phyloP scores from a whole-genome alignment of 1,140 invertebrate species.

The Coelopa frigida region DNA sequence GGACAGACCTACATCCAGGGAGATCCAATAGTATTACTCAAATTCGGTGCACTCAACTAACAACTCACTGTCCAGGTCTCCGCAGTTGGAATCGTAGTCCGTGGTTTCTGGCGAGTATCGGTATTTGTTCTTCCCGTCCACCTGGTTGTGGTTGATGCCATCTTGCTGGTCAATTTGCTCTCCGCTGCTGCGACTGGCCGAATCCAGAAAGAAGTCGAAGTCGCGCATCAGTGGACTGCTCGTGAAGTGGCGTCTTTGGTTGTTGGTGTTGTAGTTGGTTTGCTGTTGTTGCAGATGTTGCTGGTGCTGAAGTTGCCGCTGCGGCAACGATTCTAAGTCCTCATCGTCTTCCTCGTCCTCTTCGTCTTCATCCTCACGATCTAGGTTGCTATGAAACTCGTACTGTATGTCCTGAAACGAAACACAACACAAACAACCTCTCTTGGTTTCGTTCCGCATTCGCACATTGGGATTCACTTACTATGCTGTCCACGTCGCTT shows the following conservation, averaged over 20 bases:
- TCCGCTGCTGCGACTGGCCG: conserved; percentile 40
- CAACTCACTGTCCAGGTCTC: conserved; percentile 67
- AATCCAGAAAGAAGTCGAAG: conserved; percentile 43
- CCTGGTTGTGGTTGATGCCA: conserved; percentile 39
- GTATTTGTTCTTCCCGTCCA: conserved; percentile 50
- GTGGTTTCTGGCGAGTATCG: conserved; percentile 90
- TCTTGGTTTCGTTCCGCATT: background rate
- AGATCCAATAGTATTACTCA: no score
- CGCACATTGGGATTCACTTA: conserved; percentile 22
- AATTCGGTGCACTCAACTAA: no score
- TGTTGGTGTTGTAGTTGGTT: conserved; percentile 10
- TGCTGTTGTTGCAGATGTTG: conserved; percentile 9
- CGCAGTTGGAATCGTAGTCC: conserved; percentile 83
- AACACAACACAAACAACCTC: conserved; percentile 1
- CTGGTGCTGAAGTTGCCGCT: conserved; percentile 14
- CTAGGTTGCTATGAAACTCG: conserved; percentile 40
- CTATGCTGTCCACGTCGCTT: conserved; percentile 43
- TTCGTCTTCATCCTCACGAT: conserved; percentile 36
- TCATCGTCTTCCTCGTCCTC: conserved; percentile 31
- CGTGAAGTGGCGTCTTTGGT: conserved; percentile 29
- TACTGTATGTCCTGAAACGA: conserved; percentile 37
- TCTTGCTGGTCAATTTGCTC: conserved; percentile 35
- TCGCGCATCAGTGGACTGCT: conserved; percentile 39
- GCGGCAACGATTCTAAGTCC: conserved; percentile 11
- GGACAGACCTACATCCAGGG: conserved; percentile 48